Evolutionary conservation across 2,113 vertebrate species (phyloP), one percentile per base, ranked within the genome.

Genomic region (Herpailurus yagouaroundi): DNA sequence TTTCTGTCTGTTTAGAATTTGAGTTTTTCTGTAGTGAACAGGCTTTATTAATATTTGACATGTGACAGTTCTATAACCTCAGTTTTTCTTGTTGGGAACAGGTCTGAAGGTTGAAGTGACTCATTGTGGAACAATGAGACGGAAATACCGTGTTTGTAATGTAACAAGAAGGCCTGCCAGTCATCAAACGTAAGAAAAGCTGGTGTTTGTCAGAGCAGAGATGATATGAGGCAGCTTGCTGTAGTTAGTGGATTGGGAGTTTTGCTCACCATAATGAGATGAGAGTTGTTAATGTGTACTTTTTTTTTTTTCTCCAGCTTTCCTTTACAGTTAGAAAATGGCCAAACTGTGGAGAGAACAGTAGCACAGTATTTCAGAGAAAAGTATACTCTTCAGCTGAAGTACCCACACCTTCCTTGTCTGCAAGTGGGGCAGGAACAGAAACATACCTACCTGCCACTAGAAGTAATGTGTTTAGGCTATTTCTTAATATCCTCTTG

Each of bases 21-120:
- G 73, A 96, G 29, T 77, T 97, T 93, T 97, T 77, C 73, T 95
- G 31, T 96, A 92, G 38, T 94, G 71, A 77, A 71, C 15, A 97
- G 90, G 4, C 38, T 97, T 92, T 73, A 48, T 14, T 82, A 5
- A 2, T 97, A 95, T 84, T 97, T 92, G 85, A 68, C 50, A 52
- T 73, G 57, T 87, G 45, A 95, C 36, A 73, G 0, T 96, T 97
- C 52, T 93, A 2, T 95, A 96, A 96, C 74, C 74, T 95, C 9
- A 5, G 38, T 55, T 50, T 93, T 98, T 95, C 97, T 98, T 94
- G 27, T 86, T 98, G 27, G 97, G 31, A 96, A 98, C 98, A 99
- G 99, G 99, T 99, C 99, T 99, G 74, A 99, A 99, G 99, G 99
- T 99, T 98, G 99, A 99, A 99, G 99, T 99, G 99, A 99, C 99